Conservation (phyloP, 2,113 vertebrate species). For the Hemibagrus wyckioides region DNA sequence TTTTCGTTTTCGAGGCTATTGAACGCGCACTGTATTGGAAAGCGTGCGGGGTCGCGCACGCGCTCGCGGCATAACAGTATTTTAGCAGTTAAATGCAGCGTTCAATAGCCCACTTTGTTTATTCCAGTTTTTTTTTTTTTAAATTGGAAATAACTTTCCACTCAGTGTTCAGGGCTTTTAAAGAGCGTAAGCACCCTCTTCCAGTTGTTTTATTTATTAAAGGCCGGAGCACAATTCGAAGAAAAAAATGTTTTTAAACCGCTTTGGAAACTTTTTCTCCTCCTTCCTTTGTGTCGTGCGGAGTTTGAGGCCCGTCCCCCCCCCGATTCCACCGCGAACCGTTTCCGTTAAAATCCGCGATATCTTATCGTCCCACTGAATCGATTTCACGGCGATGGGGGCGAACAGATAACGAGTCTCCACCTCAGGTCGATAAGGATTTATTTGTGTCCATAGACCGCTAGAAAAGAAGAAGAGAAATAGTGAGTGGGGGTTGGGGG, state of each 20-base stretch:
- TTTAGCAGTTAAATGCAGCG: neutral
- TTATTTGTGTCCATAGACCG: constrained; percentile 35
- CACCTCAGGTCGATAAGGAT: constrained; percentile 42
- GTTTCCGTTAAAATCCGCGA: constrained; percentile 22
- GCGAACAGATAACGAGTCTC: constrained; percentile 31
- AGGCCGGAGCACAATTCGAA: too few relatives aligned
- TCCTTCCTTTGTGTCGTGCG: constrained; percentile 33
- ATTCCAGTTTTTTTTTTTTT: constrained; percentile 43
- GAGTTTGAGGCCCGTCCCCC: constrained; percentile 19
- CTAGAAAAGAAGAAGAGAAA: neutral
- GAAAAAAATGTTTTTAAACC: neutral
- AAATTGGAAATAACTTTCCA: constrained; percentile 1
- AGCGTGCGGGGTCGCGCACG: neutral
- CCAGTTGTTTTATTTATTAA: too few relatives aligned
- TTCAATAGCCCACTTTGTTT: constrained; percentile 1
- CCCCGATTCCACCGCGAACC: constrained; percentile 1
- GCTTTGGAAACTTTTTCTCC: constrained; percentile 31
- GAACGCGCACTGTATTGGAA: neutral
- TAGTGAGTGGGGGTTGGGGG: neutral
- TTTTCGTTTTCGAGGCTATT: neutral
- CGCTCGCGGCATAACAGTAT: neutral
- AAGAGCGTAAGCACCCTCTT: neutral
- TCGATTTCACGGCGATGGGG: constrained; percentile 22
- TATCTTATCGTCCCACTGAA: constrained; percentile 10
- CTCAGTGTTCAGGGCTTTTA: neutral